Base-by-base conservation (phyloP, 2,113 vertebrate species). In the Silurus meridionalis region DNA sequence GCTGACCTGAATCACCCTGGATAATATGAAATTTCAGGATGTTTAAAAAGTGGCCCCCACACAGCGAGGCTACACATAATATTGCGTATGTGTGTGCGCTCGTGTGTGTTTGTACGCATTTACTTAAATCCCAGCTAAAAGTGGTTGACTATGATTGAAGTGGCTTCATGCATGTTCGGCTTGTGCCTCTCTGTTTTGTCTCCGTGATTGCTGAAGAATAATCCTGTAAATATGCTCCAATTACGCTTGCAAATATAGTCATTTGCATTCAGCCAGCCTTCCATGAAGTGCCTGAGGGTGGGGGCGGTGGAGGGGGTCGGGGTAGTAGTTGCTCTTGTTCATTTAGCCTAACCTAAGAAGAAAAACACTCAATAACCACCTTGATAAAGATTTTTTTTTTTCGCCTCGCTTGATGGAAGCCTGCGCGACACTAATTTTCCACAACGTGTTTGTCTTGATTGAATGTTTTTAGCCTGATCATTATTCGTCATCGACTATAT, bases 171-270 rank as follows among this genome's bases (percentile, higher is more conserved):
- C 79, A 85, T 83, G 88, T 83, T 84, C 83, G 25, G 83, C n/a
- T 80, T 89, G 83, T 48, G 80, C 79, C 83, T 78, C 72, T 89
- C 80, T 83, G 75, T 86, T 89, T 89, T 88, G 84, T 87, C 61
- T 86, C 78, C 66, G 81, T 89, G 89, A 89, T 89, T 89, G 85
- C 69, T 74, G 69, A 87, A 85, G 82, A 87, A 83, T 85, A 89
- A 74, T 67, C 78, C 75, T 60, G 84, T 83, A 83, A 89, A 89
- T 84, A 82, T 84, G 84, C 67, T 84, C 53, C 86, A 89, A 78
- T 89, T 89, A 88, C 15, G 69, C 81, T 74, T 63, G 81, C 46
- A 86, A 82, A 86, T 82, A 86, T 63, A 86, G 63, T 83, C 52
- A 13, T 86, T 86, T 46, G 77, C 86, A 87, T 86, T 85, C 77